Base-by-base conservation (phyloP, 1,140 invertebrate genomes). In the Thaumetopoea pityocampa region DNA sequence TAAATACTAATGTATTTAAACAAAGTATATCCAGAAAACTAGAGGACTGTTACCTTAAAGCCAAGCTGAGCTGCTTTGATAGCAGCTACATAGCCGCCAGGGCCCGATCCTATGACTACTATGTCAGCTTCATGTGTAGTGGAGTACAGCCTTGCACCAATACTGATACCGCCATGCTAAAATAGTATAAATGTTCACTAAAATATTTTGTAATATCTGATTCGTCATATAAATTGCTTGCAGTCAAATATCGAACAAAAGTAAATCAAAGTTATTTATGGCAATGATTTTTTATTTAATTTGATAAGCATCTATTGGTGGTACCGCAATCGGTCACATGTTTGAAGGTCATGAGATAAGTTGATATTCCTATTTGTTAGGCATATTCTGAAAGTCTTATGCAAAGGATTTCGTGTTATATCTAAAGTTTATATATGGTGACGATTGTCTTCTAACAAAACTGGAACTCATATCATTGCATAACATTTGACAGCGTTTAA, bases 1-100 rank as follows among this genome's bases (percentile, higher is more conserved):
- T n/a, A n/a, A n/a, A n/a, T n/a, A n/a, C n/a, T n/a, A n/a, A n/a
- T n/a, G n/a, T n/a, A n/a, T n/a, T n/a, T n/a, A n/a, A n/a, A n/a
- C n/a, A n/a, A n/a, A n/a, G n/a, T n/a, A n/a, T n/a, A n/a, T n/a
- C n/a, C n/a, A n/a, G n/a, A n/a, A n/a, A n/a, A n/a, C n/a, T n/a
- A n/a, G n/a, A 17, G 7, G 8, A 22, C 20, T 7, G 2, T 42
- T 68, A 96, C 94, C 85, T 98, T 99, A 87, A 99, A 90, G 20
- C 98, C 98, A 49, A 99, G 86, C 82, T 99, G 98, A 8, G 98
- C 94, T 50, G 98, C 97, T 90, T 99, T 99, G 47, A 99, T 99
- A 6, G 98, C 94, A 45, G 98, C 98, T 6, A 99, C 98, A 91
- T 99, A 99, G 32, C 98, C 98, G 58, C 98, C 98, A 60, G 98